Evolutionary conservation across 2,113 vertebrate genomes (phyloP), one percentile per base, ranked within the genome.

Genomic region (Anser cygnoides): DNA sequence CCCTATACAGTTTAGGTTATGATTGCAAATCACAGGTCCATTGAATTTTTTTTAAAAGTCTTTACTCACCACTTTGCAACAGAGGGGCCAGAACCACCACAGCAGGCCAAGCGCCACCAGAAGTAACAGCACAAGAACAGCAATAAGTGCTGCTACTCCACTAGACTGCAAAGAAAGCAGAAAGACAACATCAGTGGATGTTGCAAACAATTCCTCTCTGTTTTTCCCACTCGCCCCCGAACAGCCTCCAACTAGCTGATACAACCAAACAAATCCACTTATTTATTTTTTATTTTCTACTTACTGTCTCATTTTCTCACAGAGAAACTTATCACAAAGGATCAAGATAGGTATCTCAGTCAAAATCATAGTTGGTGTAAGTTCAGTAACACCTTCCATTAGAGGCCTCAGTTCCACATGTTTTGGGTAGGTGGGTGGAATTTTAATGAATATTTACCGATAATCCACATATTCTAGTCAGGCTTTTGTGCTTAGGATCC

Each of bases 1-100:
- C 83, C 78, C 62, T 31, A 17, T 33, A 29, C 2, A 7, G 18
- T 43, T 5, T 9, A 29, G 67, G 58, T 63, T 57, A 26, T 1
- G 16, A 35, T 23, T 19, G 1, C 17, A 9, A 91, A 43, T 44
- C 28, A 31, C 52, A 57, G 41, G n/a, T 10, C 52, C 31, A 13
- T 13, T 37, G 68, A 23, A 55, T 18, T 35, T 90, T 39, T 39
- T 54, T 65, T 16, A 5, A 20, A 1, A 21, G n/a, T 37, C 77
- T 87, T 95, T 88, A 98, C 99, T 99, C 93, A 99, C 99, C 98
- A 99, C 96, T 96, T 98, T 99, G 98, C 99, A 99, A 98, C 98
- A 99, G 49, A 99, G 99, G 35, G 99, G 99, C 98, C 98, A 99
- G 97, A 99, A 99, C 99, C 99, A 99, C 99, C 99, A 99, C 94